A percentile compares a stretch with the other conserved stretches of the same genome.
Conservation (phyloP, 1,140 invertebrate genomes). For the Solenopsis fugax region DNA sequence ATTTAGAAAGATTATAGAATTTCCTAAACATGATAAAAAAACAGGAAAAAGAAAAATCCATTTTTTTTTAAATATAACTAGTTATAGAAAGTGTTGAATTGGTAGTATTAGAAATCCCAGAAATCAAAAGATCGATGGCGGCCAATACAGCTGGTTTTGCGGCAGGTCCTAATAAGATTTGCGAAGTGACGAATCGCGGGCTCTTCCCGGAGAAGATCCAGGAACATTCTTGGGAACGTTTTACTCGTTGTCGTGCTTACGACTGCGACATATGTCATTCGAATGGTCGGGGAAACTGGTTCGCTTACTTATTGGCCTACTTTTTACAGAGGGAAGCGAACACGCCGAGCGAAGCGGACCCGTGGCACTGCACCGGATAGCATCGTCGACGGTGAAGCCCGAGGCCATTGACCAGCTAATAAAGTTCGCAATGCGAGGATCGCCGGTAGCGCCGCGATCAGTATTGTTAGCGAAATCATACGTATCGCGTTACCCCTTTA, state of each 20-base stretch:
- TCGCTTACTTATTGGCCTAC: constrained; percentile 80
- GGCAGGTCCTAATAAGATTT: not conserved
- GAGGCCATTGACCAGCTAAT: constrained; percentile 70
- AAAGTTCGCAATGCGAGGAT: constrained; percentile 51
- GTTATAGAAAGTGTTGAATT: not conserved
- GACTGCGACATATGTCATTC: constrained; percentile 72
- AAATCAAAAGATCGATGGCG: not conserved
- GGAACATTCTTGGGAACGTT: constrained; percentile 14
- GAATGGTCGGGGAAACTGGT: constrained; percentile 75
- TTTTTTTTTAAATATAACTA: not conserved
- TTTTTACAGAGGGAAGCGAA: constrained; percentile 71
- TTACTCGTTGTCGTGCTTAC: constrained; percentile 32
- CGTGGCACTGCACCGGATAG: not conserved
- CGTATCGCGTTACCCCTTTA: constrained; percentile 1
- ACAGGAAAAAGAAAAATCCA: not conserved
- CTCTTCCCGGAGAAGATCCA: not conserved
- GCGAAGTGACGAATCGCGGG: not conserved
- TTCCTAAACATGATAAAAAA: not conserved
- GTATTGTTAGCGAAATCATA: constrained; percentile 54
- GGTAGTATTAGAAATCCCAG: not conserved
- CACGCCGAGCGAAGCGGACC: constrained; percentile 20
- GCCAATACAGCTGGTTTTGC: not conserved
- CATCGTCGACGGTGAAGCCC: constrained; percentile 14
- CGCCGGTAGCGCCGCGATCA: not conserved
- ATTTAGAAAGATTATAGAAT: too few relatives aligned